phyloP scores from a whole-genome alignment of 2,888 invertebrate genomes.

The Gastrophysa polygoni region DNA sequence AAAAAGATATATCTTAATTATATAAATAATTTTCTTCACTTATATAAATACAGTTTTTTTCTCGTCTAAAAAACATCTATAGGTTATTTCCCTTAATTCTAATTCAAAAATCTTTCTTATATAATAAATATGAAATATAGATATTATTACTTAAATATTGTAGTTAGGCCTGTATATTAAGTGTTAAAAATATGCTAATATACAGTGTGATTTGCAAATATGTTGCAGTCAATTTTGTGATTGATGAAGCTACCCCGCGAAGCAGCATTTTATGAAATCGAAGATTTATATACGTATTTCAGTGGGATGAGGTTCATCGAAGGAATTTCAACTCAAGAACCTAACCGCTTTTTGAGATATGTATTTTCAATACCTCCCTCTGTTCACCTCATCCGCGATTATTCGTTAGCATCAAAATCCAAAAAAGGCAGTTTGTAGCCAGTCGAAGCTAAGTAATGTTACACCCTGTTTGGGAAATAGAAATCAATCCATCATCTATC shows the following conservation, averaged over 20 bases:
- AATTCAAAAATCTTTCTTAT: constrained; percentile 56
- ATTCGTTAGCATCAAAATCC: background rate
- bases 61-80: constrained; percentile 58
- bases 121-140: constrained; percentile 59
- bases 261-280: constrained; percentile 31
- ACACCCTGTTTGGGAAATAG: too few species aligned
- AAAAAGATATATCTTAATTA: constrained; percentile 58
- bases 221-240: constrained; percentile 54
- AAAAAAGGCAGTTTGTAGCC: background rate
- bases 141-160: constrained; percentile 59
- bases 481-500: too few species aligned
- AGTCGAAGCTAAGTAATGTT: background rate
- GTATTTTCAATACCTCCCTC: background rate
- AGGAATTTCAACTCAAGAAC: background rate
- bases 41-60: constrained; percentile 58
- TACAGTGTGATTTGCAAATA: constrained; percentile 57
- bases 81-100: constrained; percentile 52
- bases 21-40: constrained; percentile 56
- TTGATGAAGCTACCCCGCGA: constrained; percentile 44
- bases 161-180: constrained; percentile 62
- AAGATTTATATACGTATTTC: constrained; percentile 29
- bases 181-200: constrained; percentile 61
- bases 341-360: background rate
- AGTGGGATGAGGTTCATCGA: constrained; percentile 11
- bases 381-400: background rate